These are phyloP conservation scores for Elaeidobius kamerunicus DNA, from an alignment of 2,888 invertebrate genomes.

Conservation along the genomic window DNA sequence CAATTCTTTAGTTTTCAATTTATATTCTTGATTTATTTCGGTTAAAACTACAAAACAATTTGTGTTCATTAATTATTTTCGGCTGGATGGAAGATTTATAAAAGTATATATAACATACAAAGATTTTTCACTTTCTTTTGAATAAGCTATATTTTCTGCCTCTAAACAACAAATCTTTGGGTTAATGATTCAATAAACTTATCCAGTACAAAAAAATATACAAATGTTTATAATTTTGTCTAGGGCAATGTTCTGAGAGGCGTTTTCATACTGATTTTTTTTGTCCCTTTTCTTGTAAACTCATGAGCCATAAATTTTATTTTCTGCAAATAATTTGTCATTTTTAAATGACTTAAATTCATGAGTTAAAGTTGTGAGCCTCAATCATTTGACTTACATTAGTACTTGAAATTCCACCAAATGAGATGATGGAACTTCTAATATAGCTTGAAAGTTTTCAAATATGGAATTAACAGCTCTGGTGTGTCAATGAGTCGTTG, in stretches of 20 bases:
- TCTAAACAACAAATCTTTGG: no score
- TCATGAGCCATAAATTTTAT: background rate
- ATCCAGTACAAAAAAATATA: no score
- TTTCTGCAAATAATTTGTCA: slow-evolving; percentile 11
- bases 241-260: background rate
- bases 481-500: slow-evolving; percentile 8
- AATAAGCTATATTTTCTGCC: no score
- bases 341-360: background rate
- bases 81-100: no score
- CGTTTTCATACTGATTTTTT: slow-evolving; percentile 4
- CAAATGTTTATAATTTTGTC: background rate
- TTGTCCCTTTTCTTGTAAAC: background rate
- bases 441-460: background rate
- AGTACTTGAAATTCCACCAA: slow-evolving; percentile 8
- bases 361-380: background rate
- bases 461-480: slow-evolving; percentile 15
- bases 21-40: no score
- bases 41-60: no score
- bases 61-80: no score
- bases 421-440: background rate
- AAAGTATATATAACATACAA: no score
- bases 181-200: no score
- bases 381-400: slow-evolving; percentile 4
- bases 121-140: no score
- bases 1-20: no score